Conservation (phyloP, 1,140 invertebrate genomes). For the Phenacoccus solenopsis region DNA sequence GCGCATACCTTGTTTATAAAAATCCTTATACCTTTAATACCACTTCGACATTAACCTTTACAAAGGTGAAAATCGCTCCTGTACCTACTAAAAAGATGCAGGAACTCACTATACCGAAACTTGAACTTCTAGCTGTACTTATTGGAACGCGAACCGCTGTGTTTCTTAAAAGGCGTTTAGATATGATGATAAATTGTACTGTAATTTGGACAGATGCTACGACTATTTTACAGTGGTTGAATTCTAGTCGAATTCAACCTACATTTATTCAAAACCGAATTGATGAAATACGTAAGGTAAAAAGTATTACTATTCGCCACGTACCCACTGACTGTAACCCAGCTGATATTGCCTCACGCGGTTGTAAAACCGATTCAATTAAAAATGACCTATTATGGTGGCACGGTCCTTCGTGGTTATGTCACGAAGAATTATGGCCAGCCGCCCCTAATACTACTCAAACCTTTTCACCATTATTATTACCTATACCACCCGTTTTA, state of each 20-base stretch:
- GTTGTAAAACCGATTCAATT: not conserved
- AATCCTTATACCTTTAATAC: no score
- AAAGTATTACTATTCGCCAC: not conserved
- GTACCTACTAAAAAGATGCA: no score
- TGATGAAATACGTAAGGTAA: not conserved
- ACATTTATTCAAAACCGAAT: not conserved
- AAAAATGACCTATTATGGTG: not conserved
- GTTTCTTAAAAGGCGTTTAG: not conserved
- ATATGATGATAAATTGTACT: not conserved
- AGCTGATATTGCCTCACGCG: not conserved
- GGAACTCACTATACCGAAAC: no score
- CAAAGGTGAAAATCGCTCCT: no score
- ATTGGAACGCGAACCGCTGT: not conserved
- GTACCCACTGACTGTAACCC: not conserved
- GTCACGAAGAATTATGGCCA: not conserved
- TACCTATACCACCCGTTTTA: not conserved
- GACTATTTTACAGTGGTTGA: no score
- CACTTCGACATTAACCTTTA: no score
- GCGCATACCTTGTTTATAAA: no score
- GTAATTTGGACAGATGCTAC: no score
- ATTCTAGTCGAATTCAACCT: no score
- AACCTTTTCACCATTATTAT: not conserved
- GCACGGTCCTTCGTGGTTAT: not conserved
- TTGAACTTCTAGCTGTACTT: no score
- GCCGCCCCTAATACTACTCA: not conserved